Evolutionary conservation across 2,797 vertebrate genomes (phyloP).

Genomic region (Chloroceryle amazona): DNA sequence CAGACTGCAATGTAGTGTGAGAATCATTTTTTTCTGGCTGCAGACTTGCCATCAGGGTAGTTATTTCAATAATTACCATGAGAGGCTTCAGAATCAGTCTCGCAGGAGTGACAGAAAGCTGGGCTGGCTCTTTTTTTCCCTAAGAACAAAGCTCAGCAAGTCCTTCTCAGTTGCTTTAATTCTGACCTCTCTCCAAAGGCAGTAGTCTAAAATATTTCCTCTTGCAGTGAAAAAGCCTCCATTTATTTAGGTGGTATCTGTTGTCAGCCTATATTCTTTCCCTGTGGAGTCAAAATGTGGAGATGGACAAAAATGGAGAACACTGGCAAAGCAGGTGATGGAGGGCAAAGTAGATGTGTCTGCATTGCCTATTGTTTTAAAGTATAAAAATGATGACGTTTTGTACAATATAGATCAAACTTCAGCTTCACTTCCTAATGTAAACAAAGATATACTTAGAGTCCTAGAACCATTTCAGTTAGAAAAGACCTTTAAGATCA

Average conservation of each 20-base stretch:
- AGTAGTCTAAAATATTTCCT: constrained; percentile 60
- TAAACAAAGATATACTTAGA: background rate
- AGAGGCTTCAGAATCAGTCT: constrained; percentile 36
- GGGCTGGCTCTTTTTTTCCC: constrained; percentile 27
- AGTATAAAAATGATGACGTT: background rate
- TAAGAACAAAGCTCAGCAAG: constrained; percentile 56
- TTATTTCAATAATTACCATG: constrained; percentile 50
- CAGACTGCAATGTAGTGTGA: background rate
- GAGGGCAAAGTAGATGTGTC: background rate
- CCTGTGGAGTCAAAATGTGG: constrained; percentile 6
- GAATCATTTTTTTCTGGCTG: constrained; percentile 49
- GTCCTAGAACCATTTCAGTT: background rate
- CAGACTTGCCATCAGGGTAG: constrained; percentile 21
- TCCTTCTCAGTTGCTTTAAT: constrained; percentile 32
- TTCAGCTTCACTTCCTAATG: background rate
- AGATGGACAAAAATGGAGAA: background rate
- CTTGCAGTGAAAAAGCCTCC: constrained; percentile 10
- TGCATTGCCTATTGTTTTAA: constrained; percentile 1
- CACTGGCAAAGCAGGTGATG: constrained; percentile 4
- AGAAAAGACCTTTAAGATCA: background rate
- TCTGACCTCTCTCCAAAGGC: constrained; percentile 65
- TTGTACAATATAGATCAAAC: background rate
- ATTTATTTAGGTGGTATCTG: constrained; percentile 25
- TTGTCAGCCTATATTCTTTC: constrained; percentile 10
- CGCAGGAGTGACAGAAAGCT: background rate